phyloP scores from a whole-genome alignment of 2,113 vertebrate genomes.

The Cathartes aura region DNA sequence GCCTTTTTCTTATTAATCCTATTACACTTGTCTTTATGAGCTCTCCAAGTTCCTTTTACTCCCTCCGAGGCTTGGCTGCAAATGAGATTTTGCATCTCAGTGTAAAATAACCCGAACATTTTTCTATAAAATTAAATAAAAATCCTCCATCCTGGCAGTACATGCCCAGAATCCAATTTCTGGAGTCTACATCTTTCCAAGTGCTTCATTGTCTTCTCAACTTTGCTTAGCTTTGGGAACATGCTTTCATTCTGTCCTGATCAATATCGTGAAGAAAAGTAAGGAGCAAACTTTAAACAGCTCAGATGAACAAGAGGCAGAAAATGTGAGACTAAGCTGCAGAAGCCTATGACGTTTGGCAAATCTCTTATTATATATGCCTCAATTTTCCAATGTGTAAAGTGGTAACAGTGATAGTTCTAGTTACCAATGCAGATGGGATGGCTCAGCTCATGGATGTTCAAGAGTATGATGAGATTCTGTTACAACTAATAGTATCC shows the following conservation, averaged over 20 bases:
- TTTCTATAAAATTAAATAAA: constrained; percentile 84
- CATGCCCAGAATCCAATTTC: constrained; percentile 78
- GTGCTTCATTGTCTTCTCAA: constrained; percentile 56
- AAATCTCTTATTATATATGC: background rate
- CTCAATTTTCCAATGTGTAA: background rate
- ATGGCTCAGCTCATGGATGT: background rate
- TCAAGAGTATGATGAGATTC: background rate
- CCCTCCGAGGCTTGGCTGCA: constrained; percentile 73
- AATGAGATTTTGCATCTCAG: constrained; percentile 80
- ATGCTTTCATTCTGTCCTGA: constrained; percentile 29
- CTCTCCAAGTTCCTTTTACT: constrained; percentile 73
- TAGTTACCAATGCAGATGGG: background rate
- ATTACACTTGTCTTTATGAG: constrained; percentile 81
- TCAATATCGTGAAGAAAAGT: background rate
- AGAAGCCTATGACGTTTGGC: background rate
- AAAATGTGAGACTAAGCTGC: background rate
- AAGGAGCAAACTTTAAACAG: constrained; percentile 15
- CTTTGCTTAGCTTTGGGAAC: constrained; percentile 30
- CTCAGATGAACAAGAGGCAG: background rate
- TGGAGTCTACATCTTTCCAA: constrained; percentile 64
- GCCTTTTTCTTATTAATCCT: constrained; percentile 80
- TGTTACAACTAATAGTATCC: background rate
- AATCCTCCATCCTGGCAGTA: constrained; percentile 59
- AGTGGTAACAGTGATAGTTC: background rate
- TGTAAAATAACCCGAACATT: constrained; percentile 79